Conservation (phyloP, 2,113 vertebrate genomes). For the Tragelaphus scriptus region DNA sequence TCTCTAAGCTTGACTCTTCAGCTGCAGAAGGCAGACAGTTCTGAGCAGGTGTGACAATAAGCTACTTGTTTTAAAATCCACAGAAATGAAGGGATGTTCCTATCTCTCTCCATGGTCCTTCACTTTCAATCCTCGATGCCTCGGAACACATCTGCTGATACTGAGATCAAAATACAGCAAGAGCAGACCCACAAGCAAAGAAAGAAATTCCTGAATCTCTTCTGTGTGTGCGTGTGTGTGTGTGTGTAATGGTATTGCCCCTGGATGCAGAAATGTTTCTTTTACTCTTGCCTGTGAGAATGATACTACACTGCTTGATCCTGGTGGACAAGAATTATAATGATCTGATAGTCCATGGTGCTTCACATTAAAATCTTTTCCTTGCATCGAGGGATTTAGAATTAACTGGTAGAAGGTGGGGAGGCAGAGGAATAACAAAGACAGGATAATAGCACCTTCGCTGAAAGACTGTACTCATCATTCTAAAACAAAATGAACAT, state of each 20-base stretch:
- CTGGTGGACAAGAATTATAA: constrained; percentile 14
- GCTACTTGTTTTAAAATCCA: background rate
- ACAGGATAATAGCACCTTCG: constrained; percentile 25
- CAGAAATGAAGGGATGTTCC: background rate
- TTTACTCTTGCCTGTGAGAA: background rate
- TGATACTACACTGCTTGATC: background rate
- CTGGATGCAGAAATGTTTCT: background rate
- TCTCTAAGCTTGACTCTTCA: background rate
- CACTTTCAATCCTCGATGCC: background rate
- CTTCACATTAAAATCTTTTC: constrained; percentile 17
- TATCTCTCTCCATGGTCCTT: background rate
- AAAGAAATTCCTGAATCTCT: background rate
- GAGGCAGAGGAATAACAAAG: background rate
- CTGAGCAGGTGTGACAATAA: background rate
- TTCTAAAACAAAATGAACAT: constrained; percentile 35
- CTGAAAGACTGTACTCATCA: constrained; percentile 9
- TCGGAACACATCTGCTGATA: background rate
- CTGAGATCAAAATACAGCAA: background rate
- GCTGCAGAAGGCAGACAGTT: background rate
- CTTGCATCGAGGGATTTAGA: background rate
- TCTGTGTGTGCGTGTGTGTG: background rate
- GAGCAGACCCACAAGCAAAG: background rate
- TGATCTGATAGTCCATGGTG: background rate
- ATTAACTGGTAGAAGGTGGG: background rate
- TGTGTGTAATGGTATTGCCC: background rate